These are phyloP conservation scores for Coptodon bakossiorum DNA, from an alignment of 2,113 vertebrate genomes.

Conservation along the genomic window DNA sequence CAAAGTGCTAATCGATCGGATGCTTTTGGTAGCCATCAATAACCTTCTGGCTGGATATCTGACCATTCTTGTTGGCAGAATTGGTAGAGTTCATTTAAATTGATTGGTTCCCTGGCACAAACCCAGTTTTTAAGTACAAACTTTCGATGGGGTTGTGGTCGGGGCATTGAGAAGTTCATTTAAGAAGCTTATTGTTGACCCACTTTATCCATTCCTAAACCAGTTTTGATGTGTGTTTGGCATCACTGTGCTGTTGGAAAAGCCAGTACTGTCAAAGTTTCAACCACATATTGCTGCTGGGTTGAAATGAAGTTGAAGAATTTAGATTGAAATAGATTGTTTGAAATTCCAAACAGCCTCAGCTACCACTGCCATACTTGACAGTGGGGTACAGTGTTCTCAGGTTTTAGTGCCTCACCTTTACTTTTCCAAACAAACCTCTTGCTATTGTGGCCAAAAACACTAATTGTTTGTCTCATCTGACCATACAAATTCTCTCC, in stretches of 20 bases:
- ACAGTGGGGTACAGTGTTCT: background rate
- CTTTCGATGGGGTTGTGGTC: accelerated
- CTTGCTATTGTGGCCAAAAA: background rate
- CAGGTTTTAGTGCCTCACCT: background rate
- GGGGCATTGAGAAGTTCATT: background rate
- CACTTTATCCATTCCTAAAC: background rate
- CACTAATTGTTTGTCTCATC: accelerated
- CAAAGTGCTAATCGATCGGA: background rate
- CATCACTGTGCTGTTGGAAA: background rate
- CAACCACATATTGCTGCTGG: background rate
- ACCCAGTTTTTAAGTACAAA: background rate
- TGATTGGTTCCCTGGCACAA: background rate
- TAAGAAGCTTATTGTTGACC: background rate
- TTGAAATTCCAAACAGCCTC: background rate
- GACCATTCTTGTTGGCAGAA: background rate
- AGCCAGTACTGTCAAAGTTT: background rate
- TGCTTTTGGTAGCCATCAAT: background rate
- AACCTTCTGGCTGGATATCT: background rate
- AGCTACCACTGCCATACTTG: background rate
- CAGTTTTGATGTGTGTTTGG: background rate
- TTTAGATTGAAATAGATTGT: background rate
- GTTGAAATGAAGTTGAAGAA: background rate
- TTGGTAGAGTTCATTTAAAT: accelerated
- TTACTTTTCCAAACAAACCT: background rate
- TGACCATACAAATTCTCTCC: background rate